Base-by-base conservation (phyloP, 64 coral and sea anemone species). In the Montipora cactus region DNA sequence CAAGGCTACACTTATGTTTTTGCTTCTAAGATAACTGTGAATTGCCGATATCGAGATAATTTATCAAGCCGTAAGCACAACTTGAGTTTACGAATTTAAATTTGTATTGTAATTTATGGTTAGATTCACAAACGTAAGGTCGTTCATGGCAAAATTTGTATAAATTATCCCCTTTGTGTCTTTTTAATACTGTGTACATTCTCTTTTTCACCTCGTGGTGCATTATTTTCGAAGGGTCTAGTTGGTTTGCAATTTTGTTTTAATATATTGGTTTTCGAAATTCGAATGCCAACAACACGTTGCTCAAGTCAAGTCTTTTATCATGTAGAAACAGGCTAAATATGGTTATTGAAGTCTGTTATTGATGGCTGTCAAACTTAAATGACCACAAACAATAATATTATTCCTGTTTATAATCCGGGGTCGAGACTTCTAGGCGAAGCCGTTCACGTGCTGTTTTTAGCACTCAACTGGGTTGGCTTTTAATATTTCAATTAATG, bases 191-290 rank as follows among this genome's bases (percentile, higher is more conserved):
- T 70, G 81, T 70, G 61, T 85, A 37, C 64, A 55, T 48, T 70
- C 15, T 45, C 64, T 83, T 85, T 62, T 6, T 9, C 70, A 70
- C 47, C 67, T 47, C 45, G 64, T 67, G 12, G 37, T 28, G 45
- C 44, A 49, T 62, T 49, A 20, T 85, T 85, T 67, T 48, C 37
- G 62, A 70, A 10, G 23, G 10, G 13, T 5, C 16, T 69, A 70
- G 69, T 50, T 85, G 16, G 81, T 68, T 70, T 71, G 59, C 66
- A 57, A 28, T 67, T 47, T 76, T 66, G 7, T 45, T n/a, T 22
- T 21, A 21, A 70, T 69, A 69, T 85, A 85, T 85, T 83, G 55
- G 59, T 59, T 83, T 83, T 83, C 59, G 14, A 83, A 44, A 46
- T 9, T 47, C 3, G 7, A 15, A 49, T 25, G 14, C 59, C 80